Conservation (phyloP, 1,140 invertebrate species). For the Dermatophagoides farinae region DNA sequence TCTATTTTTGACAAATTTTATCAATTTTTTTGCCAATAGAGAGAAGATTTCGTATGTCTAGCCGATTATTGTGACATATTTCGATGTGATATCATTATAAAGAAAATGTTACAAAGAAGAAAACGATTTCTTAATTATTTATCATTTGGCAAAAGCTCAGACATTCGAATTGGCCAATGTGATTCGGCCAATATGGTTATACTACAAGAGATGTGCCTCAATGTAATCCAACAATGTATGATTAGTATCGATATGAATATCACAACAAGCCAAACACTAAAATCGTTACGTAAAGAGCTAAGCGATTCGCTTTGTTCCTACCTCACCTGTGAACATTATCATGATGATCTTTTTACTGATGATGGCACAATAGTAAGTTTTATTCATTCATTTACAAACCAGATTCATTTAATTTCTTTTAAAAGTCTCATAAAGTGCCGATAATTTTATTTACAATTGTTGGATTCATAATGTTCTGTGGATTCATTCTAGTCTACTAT, state of each 20-base stretch:
- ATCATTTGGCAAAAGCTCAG: neutral
- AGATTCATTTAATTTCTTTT: neutral
- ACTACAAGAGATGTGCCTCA: slow-evolving; percentile 24
- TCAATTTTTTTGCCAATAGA: slow-evolving; percentile 33
- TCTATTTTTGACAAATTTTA: slow-evolving; percentile 1
- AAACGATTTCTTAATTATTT: neutral
- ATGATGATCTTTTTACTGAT: slow-evolving; percentile 34
- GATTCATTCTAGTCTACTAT: slow-evolving; percentile 66
- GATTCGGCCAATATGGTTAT: neutral
- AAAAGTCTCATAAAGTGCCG: slow-evolving; percentile 34
- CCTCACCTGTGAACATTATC: slow-evolving; percentile 70
- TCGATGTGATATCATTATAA: slow-evolving; percentile 57
- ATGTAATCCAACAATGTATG: slow-evolving; percentile 47
- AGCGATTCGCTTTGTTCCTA: slow-evolving; percentile 73
- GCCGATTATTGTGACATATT: slow-evolving; percentile 87
- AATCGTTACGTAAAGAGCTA: slow-evolving; percentile 64
- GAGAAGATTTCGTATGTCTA: slow-evolving; percentile 67
- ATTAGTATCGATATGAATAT: slow-evolving; percentile 51
- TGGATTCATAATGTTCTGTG: slow-evolving; percentile 49
- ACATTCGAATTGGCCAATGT: neutral
- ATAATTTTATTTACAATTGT: slow-evolving; percentile 52
- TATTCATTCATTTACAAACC: neutral
- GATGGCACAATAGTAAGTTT: neutral
- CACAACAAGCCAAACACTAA: slow-evolving; percentile 49
- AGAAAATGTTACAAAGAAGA: slow-evolving; percentile 3